Evolutionary conservation across 1,140 invertebrate species (phyloP), one percentile per base, ranked within the genome.

Genomic region (Himalopsyche phryganea): DNA sequence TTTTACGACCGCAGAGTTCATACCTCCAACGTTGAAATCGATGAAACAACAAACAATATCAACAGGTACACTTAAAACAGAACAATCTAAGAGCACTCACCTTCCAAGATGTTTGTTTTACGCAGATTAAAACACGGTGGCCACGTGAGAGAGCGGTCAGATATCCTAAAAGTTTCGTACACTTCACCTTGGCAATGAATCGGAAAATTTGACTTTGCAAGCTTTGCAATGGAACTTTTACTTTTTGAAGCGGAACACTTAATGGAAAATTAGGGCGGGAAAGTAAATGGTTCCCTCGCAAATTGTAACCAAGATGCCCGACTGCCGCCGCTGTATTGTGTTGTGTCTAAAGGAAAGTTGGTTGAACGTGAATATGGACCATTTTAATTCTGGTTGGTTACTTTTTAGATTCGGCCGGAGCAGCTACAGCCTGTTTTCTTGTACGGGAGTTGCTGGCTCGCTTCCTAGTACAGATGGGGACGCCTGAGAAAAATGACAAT

Each of bases 381-480:
- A 63, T 59, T 63, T 63, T 63, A 63, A 63, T 63, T 59, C 54
- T 60, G 47, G 52, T 55, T 50, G 40, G 32, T 58, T 38, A 57
- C 61, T 63, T 63, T 57, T 59, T 54, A 45, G 55, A 54, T 52
- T 38, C 61, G 47, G 57, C 44, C 19, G 23, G 23, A 28, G 28
- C 14, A 15, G 52, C 52, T 19, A 45, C 50, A 28, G 50, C 42
- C 49, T 45, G 35, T 20, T 51, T 28, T 28, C 23, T 28, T 28
- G 23, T 41, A 41, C 40, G 13, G 40, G 13, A 41, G 40, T 41
- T 14, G 13, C 40, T 18, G 13, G 13, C 44, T n/a, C n/a, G n/a
- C 44, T 15, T 46, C 18, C 18, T 19, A 18, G n/a, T 46, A 5
- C 4, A 19, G 40, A 18, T 41, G 13, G 9, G n/a, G 23, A 5